Evolutionary conservation across 2,888 invertebrate genomes (phyloP).

Genomic region (Diplazon laetatorius): DNA sequence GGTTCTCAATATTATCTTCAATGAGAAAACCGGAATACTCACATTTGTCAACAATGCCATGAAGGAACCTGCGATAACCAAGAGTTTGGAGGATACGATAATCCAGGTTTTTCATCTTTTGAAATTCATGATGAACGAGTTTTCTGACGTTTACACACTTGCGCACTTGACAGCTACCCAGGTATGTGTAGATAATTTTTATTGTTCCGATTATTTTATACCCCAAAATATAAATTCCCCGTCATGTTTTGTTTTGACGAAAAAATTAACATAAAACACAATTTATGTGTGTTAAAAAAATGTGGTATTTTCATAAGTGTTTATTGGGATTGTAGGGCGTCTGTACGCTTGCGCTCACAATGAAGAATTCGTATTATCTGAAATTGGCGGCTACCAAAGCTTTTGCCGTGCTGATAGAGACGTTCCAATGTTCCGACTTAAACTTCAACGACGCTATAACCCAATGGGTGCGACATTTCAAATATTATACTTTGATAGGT

Average conservation of each 20-base stretch:
- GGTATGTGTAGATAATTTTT: conserved; percentile 45
- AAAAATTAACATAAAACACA: no score
- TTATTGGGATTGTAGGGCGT: conserved; percentile 64
- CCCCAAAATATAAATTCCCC: no score
- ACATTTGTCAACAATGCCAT: conserved; percentile 68
- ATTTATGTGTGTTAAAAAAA: not conserved
- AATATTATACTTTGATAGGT: conserved; percentile 66
- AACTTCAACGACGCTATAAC: conserved; percentile 63
- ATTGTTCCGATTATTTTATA: no score
- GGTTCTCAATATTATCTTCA: conserved; percentile 66
- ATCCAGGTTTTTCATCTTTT: conserved; percentile 69
- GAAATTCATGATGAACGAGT: conserved; percentile 70
- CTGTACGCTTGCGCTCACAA: conserved; percentile 68
- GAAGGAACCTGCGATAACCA: conserved; percentile 25
- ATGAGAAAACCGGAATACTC: conserved; percentile 64
- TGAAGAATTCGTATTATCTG: conserved; percentile 53
- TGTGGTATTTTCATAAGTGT: conserved; percentile 1
- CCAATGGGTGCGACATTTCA: conserved; percentile 62
- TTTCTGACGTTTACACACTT: conserved; percentile 66
- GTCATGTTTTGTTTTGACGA: no score
- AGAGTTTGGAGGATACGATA: conserved; percentile 58
- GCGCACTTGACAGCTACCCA: conserved; percentile 55
- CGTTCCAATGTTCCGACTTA: conserved; percentile 67
- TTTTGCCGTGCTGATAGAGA: conserved; percentile 71
- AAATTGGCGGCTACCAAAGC: conserved; percentile 69